Percentiles rank a stretch among this genome's conserved stretches.
Evolutionary conservation across 2,888 invertebrate species (phyloP).

Genomic region (Conops quadrifasciatus): DNA sequence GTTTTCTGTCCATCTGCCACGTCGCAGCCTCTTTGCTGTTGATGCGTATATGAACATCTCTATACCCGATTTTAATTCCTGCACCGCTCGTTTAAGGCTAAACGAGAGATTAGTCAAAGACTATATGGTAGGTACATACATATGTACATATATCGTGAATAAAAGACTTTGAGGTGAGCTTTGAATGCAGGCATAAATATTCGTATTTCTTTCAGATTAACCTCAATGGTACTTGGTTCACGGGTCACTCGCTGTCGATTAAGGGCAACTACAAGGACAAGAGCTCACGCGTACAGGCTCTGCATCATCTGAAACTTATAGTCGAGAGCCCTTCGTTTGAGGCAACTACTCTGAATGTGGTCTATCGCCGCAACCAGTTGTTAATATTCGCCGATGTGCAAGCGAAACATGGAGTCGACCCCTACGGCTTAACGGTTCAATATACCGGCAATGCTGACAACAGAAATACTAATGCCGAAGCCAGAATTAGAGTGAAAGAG

Average conservation of each 20-base stretch:
- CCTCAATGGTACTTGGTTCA: constrained; percentile 81
- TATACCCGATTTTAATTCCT: constrained; percentile 77
- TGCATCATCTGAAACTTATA: constrained; percentile 75
- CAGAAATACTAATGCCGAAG: constrained; percentile 73
- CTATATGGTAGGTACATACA: constrained; percentile 70
- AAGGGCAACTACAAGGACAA: constrained; percentile 80
- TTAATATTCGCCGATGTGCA: constrained; percentile 75
- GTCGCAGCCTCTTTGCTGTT: constrained; percentile 72
- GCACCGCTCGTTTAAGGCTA: constrained; percentile 72
- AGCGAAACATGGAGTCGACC: constrained; percentile 71
- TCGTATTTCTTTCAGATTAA: constrained; percentile 68
- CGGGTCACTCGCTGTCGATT: constrained; percentile 71
- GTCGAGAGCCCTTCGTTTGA: constrained; percentile 78
- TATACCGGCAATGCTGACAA: constrained; percentile 71
- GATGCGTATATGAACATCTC: constrained; percentile 79
- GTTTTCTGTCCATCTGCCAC: constrained; percentile 72
- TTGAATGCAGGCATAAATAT: too few species aligned
- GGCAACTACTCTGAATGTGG: constrained; percentile 73
- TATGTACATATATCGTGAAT: not conserved
- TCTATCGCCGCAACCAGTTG: constrained; percentile 75
- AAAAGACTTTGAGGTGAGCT: too few species aligned
- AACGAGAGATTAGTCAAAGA: constrained; percentile 75
- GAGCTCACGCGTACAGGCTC: constrained; percentile 73
- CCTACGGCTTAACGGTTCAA: constrained; percentile 74
- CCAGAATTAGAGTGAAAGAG: constrained; percentile 70